Percentiles rank a stretch among this genome's conserved stretches.
phyloP scores from a whole-genome alignment of 2,797 vertebrate genomes.

The Heliangelus exortis region DNA sequence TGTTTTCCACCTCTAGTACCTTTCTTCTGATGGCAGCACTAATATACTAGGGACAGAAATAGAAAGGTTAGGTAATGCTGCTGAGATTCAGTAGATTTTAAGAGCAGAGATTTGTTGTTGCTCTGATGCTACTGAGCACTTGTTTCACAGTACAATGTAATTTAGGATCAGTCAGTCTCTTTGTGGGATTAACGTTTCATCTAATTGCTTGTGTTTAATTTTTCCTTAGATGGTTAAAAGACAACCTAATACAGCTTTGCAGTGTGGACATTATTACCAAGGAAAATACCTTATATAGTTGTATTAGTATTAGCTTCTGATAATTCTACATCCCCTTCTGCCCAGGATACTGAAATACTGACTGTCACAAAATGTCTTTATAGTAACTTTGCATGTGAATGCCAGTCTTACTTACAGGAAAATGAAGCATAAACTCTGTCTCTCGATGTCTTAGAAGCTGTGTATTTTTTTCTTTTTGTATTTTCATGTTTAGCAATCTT shows the following conservation, averaged over 20 bases:
- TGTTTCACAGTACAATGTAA: conserved; percentile 13
- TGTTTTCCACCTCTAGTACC: neutral
- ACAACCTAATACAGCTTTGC: neutral
- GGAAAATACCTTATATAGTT: neutral
- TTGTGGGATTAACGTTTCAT: neutral
- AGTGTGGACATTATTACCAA: neutral
- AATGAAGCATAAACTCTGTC: neutral
- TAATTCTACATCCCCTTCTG: neutral
- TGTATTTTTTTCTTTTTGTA: fast-evolving
- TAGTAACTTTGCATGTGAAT: neutral
- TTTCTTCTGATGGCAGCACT: neutral
- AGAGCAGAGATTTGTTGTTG: neutral
- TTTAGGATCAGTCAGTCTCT: neutral
- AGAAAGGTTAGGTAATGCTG: neutral
- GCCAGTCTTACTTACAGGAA: neutral
- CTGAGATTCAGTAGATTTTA: neutral
- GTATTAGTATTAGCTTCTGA: neutral
- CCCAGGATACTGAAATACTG: neutral
- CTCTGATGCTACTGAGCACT: neutral
- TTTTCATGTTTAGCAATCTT: neutral
- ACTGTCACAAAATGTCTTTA: neutral
- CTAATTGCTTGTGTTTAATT: neutral
- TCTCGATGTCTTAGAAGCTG: neutral
- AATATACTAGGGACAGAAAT: neutral
- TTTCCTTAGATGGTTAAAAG: neutral